These are phyloP conservation scores for Lutjanus campechanus DNA, from an alignment of 2,797 vertebrate genomes.

Conservation along the genomic window DNA sequence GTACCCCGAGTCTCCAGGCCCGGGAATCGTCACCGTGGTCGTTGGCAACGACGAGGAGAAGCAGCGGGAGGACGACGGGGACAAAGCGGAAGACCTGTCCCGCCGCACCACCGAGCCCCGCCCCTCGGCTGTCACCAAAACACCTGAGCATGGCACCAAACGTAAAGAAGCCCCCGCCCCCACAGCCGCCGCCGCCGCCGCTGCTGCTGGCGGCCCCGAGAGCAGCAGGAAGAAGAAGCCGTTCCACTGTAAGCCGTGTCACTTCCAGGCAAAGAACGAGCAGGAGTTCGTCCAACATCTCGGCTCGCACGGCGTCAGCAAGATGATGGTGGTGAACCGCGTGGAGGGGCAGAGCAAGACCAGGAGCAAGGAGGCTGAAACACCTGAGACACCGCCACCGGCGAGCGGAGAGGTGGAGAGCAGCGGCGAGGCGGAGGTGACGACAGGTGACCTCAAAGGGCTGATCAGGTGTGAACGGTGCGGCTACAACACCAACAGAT, in stretches of 20 bases:
- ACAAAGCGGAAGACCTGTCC: slow-evolving; percentile 60
- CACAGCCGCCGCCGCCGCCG: rapidly evolving
- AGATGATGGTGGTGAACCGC: slow-evolving; percentile 93
- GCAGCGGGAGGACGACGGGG: background rate
- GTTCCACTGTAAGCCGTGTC: slow-evolving; percentile 95
- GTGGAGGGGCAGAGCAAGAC: slow-evolving; percentile 90
- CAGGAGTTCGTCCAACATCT: slow-evolving; percentile 95
- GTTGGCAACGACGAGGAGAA: background rate
- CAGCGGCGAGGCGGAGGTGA: slow-evolving; percentile 45
- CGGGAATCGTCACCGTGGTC: rapidly evolving
- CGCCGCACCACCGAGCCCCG: background rate
- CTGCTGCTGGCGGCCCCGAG: background rate
- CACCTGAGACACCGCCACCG: slow-evolving; percentile 47
- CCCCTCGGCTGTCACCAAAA: slow-evolving; percentile 7
- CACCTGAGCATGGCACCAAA: slow-evolving; percentile 27
- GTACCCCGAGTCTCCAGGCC: slow-evolving; percentile 69
- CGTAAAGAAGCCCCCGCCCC: background rate
- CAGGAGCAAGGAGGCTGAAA: slow-evolving; percentile 77
- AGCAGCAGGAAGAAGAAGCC: slow-evolving; percentile 91
- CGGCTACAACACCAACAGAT: slow-evolving; percentile 98
- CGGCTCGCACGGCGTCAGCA: slow-evolving; percentile 92
- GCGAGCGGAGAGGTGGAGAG: slow-evolving; percentile 69
- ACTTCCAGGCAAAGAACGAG: slow-evolving; percentile 91
- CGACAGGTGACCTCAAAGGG: slow-evolving; percentile 89
- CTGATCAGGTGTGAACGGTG: slow-evolving; percentile 96